Conservation (phyloP, 2,888 invertebrate species). For the Cephus pygmeus region DNA sequence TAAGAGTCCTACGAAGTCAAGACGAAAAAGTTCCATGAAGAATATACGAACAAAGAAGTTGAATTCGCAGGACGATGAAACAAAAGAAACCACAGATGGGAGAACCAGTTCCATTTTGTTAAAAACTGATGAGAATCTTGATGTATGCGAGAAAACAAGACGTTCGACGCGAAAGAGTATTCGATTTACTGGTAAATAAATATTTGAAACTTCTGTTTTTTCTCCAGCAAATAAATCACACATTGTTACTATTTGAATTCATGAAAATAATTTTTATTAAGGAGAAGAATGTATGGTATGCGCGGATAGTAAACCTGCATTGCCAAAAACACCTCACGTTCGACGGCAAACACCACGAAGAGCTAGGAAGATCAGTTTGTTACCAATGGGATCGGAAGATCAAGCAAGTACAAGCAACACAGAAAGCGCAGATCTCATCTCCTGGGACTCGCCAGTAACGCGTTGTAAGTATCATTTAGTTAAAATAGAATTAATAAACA, state of each 20-base stretch:
- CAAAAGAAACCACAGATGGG: background rate
- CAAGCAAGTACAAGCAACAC: background rate
- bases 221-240: conserved; percentile 9
- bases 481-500: background rate
- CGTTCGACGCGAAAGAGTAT: conserved; percentile 39
- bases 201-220: conserved; percentile 2
- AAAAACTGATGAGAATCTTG: background rate
- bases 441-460: conserved; percentile 24
- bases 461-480: background rate
- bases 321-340: conserved; percentile 36
- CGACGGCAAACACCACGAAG: conserved; percentile 12
- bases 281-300: conserved; percentile 34
- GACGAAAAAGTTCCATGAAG: background rate
- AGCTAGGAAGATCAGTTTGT: background rate
- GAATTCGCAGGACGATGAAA: background rate
- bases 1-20: background rate
- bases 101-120: background rate
- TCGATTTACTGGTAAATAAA: conserved; percentile 35
- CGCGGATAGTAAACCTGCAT: conserved; percentile 23
- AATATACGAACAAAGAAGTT: background rate
- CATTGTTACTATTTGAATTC: background rate
- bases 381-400: background rate
- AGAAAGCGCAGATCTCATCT: conserved; percentile 20
- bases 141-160: conserved; percentile 11
- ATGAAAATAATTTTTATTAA: conserved; percentile 22